Evolutionary conservation across 2,888 invertebrate species (phyloP).

Genomic region (Protophormia terraenovae): DNA sequence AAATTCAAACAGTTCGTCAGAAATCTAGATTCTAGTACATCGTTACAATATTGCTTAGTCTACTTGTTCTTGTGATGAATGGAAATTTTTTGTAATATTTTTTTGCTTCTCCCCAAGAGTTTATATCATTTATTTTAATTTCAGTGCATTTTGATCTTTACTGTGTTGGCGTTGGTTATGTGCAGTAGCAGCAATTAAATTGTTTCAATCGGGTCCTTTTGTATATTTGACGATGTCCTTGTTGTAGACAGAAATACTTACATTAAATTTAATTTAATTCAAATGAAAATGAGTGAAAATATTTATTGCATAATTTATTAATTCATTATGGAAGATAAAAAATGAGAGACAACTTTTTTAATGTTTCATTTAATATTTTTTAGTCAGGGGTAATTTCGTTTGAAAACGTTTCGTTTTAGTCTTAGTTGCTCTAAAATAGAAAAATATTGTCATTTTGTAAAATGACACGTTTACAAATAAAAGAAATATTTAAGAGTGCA

Average conservation of each 20-base stretch:
- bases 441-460: no score
- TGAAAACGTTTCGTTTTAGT: no score
- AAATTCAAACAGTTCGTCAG: not conserved
- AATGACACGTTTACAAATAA: no score
- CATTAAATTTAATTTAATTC: slow-evolving; percentile 54
- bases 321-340: not conserved
- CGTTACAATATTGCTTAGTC: slow-evolving; percentile 35
- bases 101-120: not conserved
- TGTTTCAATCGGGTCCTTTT: slow-evolving; percentile 34
- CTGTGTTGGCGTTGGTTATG: not conserved
- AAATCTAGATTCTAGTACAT: not conserved
- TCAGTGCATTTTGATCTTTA: slow-evolving; percentile 9
- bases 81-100: slow-evolving; percentile 6
- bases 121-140: slow-evolving; percentile 11
- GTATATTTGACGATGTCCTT: slow-evolving; percentile 16
- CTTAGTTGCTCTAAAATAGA: no score
- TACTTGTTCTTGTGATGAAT: slow-evolving; percentile 34
- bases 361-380: not conserved
- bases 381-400: not conserved
- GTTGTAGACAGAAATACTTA: slow-evolving; percentile 30
- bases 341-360: not conserved
- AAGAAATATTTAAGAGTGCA: no score
- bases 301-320: slow-evolving; percentile 65
- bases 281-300: slow-evolving; percentile 63
- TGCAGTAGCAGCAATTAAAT: slow-evolving; percentile 8